Conservation (phyloP, 2,888 invertebrate genomes). For the Acronicta aceris region DNA sequence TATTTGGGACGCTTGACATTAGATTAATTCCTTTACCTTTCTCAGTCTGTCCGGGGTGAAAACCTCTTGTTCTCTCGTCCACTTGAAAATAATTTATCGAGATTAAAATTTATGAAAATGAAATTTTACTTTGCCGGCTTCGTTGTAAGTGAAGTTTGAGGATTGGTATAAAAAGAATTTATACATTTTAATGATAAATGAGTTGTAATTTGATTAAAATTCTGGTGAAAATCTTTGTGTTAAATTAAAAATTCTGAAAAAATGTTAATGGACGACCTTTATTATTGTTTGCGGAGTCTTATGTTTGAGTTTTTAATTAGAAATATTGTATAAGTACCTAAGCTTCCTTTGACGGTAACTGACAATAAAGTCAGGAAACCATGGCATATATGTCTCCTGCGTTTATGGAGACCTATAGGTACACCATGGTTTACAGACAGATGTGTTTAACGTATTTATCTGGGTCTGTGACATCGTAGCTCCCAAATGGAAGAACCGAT, state of each 20-base stretch:
- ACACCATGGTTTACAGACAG: too few relatives aligned
- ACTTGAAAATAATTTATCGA: slow-evolving; percentile 71
- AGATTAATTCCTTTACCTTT: slow-evolving; percentile 72
- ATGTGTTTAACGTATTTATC: too few relatives aligned
- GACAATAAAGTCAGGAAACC: too few relatives aligned
- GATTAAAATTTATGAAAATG: slow-evolving; percentile 72
- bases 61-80: slow-evolving; percentile 62
- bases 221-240: slow-evolving; percentile 14
- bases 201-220: slow-evolving; percentile 35
- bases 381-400: too few relatives aligned
- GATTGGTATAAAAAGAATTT: slow-evolving; percentile 47
- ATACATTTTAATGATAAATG: slow-evolving; percentile 42
- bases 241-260: slow-evolving; percentile 26
- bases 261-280: slow-evolving; percentile 5
- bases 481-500: too few relatives aligned
- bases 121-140: slow-evolving; percentile 65
- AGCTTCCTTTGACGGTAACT: too few relatives aligned
- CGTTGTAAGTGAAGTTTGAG: slow-evolving; percentile 50
- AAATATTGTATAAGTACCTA: too few relatives aligned
- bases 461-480: too few relatives aligned
- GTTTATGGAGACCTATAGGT: too few relatives aligned
- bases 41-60: slow-evolving; percentile 57
- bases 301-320: slow-evolving; percentile 10
- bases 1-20: slow-evolving; percentile 68
- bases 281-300: slow-evolving; percentile 2